These are phyloP conservation scores for Catharus ustulatus DNA, from an alignment of 2,797 vertebrate genomes.

Conservation along the genomic window DNA sequence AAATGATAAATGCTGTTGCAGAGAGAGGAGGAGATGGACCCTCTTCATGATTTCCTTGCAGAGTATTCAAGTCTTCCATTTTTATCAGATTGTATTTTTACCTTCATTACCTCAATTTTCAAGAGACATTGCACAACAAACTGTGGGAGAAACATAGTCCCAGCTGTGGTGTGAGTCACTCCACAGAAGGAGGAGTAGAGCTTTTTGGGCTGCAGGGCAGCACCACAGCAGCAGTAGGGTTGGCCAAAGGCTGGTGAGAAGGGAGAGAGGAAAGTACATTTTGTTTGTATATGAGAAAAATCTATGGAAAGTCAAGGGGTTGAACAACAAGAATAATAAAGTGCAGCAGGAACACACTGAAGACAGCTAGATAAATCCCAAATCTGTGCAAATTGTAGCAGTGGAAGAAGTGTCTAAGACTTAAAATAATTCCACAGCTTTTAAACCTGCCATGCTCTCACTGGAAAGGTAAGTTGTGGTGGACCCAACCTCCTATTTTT, in stretches of 20 bases:
- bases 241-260: background rate
- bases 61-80: background rate
- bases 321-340: background rate
- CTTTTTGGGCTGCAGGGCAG: background rate
- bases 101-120: background rate
- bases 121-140: background rate
- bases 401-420: background rate
- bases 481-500: background rate
- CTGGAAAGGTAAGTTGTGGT: slow-evolving; percentile 22
- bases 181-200: background rate
- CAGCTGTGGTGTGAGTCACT: background rate
- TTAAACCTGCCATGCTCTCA: background rate
- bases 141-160: slow-evolving; percentile 3
- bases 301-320: background rate
- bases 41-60: background rate
- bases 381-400: background rate
- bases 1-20: background rate
- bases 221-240: background rate
- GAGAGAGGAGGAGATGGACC: background rate
- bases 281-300: background rate
- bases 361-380: background rate
- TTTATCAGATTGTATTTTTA: background rate
- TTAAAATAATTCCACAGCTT: background rate
- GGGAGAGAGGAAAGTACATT: background rate
- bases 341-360: background rate